phyloP scores from a whole-genome alignment of 1,140 invertebrate genomes.

The Sinonovacula constricta region DNA sequence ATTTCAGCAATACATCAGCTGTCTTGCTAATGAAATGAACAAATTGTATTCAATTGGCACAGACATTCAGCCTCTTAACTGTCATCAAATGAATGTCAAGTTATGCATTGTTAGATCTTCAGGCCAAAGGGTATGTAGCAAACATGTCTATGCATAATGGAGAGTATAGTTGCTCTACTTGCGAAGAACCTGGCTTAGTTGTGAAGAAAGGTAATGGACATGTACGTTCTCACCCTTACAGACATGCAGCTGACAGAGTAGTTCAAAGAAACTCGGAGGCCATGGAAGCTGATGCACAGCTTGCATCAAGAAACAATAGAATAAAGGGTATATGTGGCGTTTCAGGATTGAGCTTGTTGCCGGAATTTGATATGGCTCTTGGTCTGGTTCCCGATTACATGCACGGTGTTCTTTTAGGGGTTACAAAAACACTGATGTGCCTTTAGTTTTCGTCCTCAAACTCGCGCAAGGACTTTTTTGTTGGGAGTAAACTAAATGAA shows the following conservation, averaged over 20 bases:
- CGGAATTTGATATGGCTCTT: neutral
- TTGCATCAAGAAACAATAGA: neutral
- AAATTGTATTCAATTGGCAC: constrained; percentile 9
- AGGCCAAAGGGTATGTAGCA: neutral
- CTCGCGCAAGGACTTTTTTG: constrained; percentile 7
- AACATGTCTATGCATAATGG: constrained; percentile 11
- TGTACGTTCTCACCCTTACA: constrained; percentile 14
- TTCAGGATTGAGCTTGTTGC: neutral
- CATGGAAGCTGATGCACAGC: neutral
- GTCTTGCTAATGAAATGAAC: constrained; percentile 12
- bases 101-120: constrained; percentile 18
- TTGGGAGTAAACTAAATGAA: constrained; percentile 12
- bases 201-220: constrained; percentile 21
- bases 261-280: constrained; percentile 6
- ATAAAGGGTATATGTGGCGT: constrained; percentile 8
- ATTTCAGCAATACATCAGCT: constrained; percentile 27
- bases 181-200: constrained; percentile 8
- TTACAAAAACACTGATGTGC: constrained; percentile 4
- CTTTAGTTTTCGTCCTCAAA: constrained; percentile 8
- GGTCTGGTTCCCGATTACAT: constrained; percentile 16
- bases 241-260: constrained; percentile 1
- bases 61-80: neutral
- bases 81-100: neutral
- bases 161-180: constrained; percentile 14
- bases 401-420: constrained; percentile 20